Conservation (phyloP, 2,888 invertebrate species). For the Odiellus spinosus region DNA sequence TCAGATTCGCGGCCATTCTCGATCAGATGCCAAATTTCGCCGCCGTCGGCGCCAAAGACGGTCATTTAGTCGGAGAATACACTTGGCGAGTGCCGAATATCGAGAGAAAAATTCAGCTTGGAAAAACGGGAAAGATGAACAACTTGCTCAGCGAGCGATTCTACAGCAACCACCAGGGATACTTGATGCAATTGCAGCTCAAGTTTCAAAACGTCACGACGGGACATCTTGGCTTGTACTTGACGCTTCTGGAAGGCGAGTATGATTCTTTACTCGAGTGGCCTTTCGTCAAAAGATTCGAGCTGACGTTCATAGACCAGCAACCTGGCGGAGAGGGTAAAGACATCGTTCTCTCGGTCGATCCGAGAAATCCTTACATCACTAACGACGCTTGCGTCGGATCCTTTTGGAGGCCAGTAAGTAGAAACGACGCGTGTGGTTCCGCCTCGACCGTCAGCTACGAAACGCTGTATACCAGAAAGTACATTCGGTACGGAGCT, state of each 20-base stretch:
- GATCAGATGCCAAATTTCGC: conserved; percentile 15
- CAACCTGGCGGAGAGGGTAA: conserved; percentile 1
- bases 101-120: conserved; percentile 20
- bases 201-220: conserved; percentile 18
- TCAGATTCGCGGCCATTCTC: conserved; percentile 11
- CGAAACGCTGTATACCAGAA: conserved; percentile 12
- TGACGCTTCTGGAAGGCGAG: conserved; percentile 20
- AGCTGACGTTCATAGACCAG: conserved; percentile 9
- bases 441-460: conserved; percentile 9
- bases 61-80: conserved; percentile 19
- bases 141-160: conserved; percentile 19
- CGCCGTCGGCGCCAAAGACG: conserved; percentile 13
- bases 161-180: conserved; percentile 22
- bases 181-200: conserved; percentile 19
- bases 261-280: conserved; percentile 19
- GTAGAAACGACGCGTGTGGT: conserved; percentile 14
- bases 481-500: conserved; percentile 15
- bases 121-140: conserved; percentile 6
- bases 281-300: conserved; percentile 21
- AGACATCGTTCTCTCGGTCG: conserved; percentile 8
- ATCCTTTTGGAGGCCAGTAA: conserved; percentile 15
- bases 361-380: conserved; percentile 10
- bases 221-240: conserved; percentile 18
- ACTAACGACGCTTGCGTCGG: conserved; percentile 12
- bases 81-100: conserved; percentile 20